A percentile compares a stretch with the other conserved stretches of the same genome.
Evolutionary conservation across 2,797 vertebrate species (phyloP).

Genomic region (Cryptoblepharus egeriae): DNA sequence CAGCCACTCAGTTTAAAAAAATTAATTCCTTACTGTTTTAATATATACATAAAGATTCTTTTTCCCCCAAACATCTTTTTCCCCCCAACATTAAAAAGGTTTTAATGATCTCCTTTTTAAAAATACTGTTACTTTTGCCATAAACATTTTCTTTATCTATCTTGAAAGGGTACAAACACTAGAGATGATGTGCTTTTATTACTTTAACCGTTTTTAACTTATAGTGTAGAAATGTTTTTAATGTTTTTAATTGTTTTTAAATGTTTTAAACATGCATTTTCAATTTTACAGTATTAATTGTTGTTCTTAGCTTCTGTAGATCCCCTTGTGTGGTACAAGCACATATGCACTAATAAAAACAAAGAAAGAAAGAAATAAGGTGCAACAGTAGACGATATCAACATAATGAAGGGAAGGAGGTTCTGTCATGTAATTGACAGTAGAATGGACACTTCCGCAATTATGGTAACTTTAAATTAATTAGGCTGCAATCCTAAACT

Average conservation of each 20-base stretch:
- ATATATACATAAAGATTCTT: conserved; percentile 7
- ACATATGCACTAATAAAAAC: too few species aligned
- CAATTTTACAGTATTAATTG: too few species aligned
- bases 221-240: too few species aligned
- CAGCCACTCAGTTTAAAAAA: conserved; percentile 25
- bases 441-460: not conserved
- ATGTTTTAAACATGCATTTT: too few species aligned
- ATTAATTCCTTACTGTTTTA: conserved; percentile 8
- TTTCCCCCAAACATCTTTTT: conserved; percentile 37
- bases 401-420: not conserved
- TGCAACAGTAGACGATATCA: not conserved
- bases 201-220: too few species aligned
- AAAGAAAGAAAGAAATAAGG: too few species aligned
- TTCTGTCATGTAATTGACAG: not conserved
- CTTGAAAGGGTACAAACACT: not conserved
- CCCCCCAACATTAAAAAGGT: conserved; percentile 34
- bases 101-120: conserved; percentile 1
- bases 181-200: too few species aligned
- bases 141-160: not conserved
- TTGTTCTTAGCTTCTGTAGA: too few species aligned
- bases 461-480: conserved; percentile 31
- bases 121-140: not conserved
- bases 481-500: too few species aligned
- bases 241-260: too few species aligned
- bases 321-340: too few species aligned